phyloP scores from a whole-genome alignment of 1,140 invertebrate genomes.

The Drosophila pseudoobscura region DNA sequence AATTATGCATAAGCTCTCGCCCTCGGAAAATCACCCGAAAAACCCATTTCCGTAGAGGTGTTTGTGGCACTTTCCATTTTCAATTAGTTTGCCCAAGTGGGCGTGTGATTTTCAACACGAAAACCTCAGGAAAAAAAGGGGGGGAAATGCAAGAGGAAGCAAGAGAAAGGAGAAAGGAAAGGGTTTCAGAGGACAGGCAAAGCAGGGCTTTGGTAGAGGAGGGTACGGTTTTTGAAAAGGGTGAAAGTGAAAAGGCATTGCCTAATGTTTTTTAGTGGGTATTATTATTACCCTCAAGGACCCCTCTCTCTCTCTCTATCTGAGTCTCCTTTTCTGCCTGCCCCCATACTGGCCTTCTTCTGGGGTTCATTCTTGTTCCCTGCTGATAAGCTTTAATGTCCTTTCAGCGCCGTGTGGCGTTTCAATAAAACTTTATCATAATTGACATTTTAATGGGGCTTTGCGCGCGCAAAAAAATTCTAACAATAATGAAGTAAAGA shows the following conservation, averaged over 20 bases:
- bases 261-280: conserved; percentile 75
- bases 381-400: conserved; percentile 74
- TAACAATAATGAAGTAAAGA: conserved; percentile 12
- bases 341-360: conserved; percentile 16
- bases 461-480: conserved; percentile 6
- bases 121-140: conserved; percentile 18
- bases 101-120: conserved; percentile 75
- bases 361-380: conserved; percentile 21
- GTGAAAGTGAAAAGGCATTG: conserved; percentile 50
- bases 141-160: conserved; percentile 31
- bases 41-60: conserved; percentile 39
- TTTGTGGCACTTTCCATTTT: conserved; percentile 68
- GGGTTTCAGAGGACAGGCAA: no score
- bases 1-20: conserved; percentile 65
- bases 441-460: conserved; percentile 77
- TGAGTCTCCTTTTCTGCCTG: not conserved
- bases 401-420: conserved; percentile 50
- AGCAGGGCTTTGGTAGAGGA: not conserved
- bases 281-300: conserved; percentile 65
- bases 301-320: not conserved
- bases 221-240: conserved; percentile 57
- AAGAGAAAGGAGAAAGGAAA: not conserved
- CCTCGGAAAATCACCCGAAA: conserved; percentile 3
- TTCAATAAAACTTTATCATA: conserved; percentile 82
- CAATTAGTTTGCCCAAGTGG: conserved; percentile 76